Percentiles rank a stretch among this genome's conserved stretches.
Evolutionary conservation across 2,888 invertebrate genomes (phyloP).

Genomic region (Eilema griseolum): DNA sequence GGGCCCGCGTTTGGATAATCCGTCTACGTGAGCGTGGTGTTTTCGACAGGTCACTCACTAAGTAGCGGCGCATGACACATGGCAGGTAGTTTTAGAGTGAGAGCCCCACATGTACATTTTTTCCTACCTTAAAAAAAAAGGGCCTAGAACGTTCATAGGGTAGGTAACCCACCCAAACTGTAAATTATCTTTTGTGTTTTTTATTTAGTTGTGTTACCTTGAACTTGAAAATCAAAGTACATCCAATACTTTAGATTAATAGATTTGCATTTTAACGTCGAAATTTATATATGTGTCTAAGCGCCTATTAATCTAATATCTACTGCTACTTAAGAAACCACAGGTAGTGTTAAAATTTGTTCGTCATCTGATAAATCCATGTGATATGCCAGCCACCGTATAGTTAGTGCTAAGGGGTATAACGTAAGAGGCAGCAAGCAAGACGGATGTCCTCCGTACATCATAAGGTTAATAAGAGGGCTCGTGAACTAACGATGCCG

Average conservation of each 20-base stretch:
- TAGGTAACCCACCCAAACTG: too few relatives aligned
- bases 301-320: neutral
- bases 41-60: too few relatives aligned
- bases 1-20: too few relatives aligned
- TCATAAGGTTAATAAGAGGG: constrained; percentile 88
- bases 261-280: neutral
- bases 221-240: too few relatives aligned
- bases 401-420: constrained; percentile 53
- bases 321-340: neutral
- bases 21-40: too few relatives aligned
- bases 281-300: neutral
- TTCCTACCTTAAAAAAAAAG: too few relatives aligned
- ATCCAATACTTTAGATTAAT: neutral
- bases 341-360: neutral
- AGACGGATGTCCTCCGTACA: constrained; percentile 83
- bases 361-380: neutral
- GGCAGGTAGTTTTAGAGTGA: too few relatives aligned
- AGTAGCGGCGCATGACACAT: too few relatives aligned
- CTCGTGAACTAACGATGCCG: constrained; percentile 85
- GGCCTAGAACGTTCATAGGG: too few relatives aligned
- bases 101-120: too few relatives aligned
- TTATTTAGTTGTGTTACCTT: too few relatives aligned
- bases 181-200: too few relatives aligned
- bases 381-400: constrained; percentile 38
- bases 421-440: constrained; percentile 69